A percentile compares a stretch with the other conserved stretches of the same genome.
Conservation (phyloP, 1,140 invertebrate genomes). For the Acromyrmex charruanus region DNA sequence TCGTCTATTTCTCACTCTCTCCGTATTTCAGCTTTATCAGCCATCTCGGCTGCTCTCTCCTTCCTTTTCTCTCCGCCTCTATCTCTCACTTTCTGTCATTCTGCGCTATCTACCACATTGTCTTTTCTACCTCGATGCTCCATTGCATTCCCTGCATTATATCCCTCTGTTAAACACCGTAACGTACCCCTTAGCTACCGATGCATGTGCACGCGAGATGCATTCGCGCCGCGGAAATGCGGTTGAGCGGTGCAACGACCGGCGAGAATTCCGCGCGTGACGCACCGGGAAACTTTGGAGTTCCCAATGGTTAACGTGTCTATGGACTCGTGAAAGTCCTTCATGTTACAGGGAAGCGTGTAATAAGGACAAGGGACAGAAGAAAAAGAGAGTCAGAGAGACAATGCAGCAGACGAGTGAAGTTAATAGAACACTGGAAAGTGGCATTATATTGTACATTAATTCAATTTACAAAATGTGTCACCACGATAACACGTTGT, state of each 20-base stretch:
- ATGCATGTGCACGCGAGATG: slow-evolving; percentile 44
- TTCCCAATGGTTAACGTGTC: slow-evolving; percentile 57
- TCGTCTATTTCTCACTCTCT: background rate
- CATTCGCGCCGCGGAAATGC: slow-evolving; percentile 48
- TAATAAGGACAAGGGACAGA: slow-evolving; percentile 22
- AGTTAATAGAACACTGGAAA: slow-evolving; percentile 6
- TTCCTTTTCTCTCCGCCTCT: background rate
- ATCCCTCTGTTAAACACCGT: slow-evolving; percentile 39
- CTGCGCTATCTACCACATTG: slow-evolving; percentile 42
- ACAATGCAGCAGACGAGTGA: background rate
- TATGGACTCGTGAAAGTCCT: slow-evolving; percentile 28
- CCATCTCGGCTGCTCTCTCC: slow-evolving; percentile 1
- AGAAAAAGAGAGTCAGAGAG: slow-evolving; percentile 5
- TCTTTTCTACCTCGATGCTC: slow-evolving; percentile 52
- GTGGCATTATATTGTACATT: background rate
- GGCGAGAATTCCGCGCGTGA: slow-evolving; percentile 55
- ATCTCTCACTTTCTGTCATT: slow-evolving; percentile 22
- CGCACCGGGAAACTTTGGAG: slow-evolving; percentile 52
- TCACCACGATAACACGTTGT: slow-evolving; percentile 18
- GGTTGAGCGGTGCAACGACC: slow-evolving; percentile 46
- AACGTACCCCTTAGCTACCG: slow-evolving; percentile 37
- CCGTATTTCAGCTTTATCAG: background rate
- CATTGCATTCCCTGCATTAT: slow-evolving; percentile 43
- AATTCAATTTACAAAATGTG: slow-evolving; percentile 5
- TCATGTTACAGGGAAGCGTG: background rate